Evolutionary conservation across 2,113 vertebrate genomes (phyloP), one percentile per base, ranked within the genome.

Genomic region (Prietella phreatophila): DNA sequence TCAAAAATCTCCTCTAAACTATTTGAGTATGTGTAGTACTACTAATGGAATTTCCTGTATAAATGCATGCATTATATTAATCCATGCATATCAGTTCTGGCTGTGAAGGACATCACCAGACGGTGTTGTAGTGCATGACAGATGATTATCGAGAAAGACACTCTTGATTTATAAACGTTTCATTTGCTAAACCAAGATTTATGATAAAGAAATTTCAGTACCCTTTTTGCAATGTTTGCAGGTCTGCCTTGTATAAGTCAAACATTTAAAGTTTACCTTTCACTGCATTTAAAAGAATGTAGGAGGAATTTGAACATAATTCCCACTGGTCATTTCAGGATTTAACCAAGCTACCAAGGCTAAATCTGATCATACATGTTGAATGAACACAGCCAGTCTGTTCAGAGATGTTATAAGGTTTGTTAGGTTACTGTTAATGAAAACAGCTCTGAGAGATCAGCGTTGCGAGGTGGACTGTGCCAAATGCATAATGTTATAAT

Each of bases 51-150:
- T 84, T 81, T 53, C 39, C 19, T 67, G 50, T 86, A 73, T 82
- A 83, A 78, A 89, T 91, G 91, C 92, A 91, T 89, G 90, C 85
- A 84, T 90, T 84, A 83, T 89, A 78, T 90, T 60, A 85, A 90
- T 83, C 89, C 88, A 91, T 67, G 87, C 53, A 87, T 87, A 83
- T 83, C 60, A 6, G 75, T 30, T 88, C 55, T 75, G 85, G 87
- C 90, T 90, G 67, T 89, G 47, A 83, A 85, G 71, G 65, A 86
- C 86, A 88, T 84, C 87, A 75, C 84, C 50, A 86, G 87, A 82
- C 89, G 88, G 87, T 89, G 88, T 86, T 89, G 83, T 61, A 86
- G 80, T 87, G 81, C 60, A 42, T 50, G 60, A 69, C 42, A 56
- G 75, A 14, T 86, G 60, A 47, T 87, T 67, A 71, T 63, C 84